These are phyloP conservation scores for Octodonta nipae DNA, from an alignment of 2,888 invertebrate genomes.

Conservation along the genomic window DNA sequence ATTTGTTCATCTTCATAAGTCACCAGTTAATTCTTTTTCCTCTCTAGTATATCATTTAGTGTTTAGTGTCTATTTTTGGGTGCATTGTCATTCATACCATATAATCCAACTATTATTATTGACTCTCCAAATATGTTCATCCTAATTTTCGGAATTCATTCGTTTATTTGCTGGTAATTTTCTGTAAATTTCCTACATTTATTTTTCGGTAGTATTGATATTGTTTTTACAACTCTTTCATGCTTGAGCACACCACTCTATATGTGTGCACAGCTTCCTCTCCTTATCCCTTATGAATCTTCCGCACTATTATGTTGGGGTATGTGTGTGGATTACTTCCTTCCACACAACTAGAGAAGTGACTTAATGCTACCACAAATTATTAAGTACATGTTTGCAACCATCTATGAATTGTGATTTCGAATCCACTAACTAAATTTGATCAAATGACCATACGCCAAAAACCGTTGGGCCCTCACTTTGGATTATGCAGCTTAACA, in stretches of 20 bases:
- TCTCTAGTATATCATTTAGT: constrained; percentile 2
- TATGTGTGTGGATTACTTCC: too few relatives aligned
- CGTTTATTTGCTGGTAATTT: constrained; percentile 3
- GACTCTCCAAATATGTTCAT: constrained; percentile 4
- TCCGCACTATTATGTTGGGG: too few relatives aligned
- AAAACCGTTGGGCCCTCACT: too few relatives aligned
- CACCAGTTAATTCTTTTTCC: too few relatives aligned
- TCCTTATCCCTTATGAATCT: neutral
- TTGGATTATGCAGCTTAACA: too few relatives aligned
- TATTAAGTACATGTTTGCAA: too few relatives aligned
- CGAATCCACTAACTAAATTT: too few relatives aligned
- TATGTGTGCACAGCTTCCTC: constrained; percentile 1
- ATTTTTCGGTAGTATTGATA: constrained; percentile 4
- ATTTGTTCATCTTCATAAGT: too few relatives aligned
- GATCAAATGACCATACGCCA: too few relatives aligned
- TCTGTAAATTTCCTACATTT: constrained; percentile 2
- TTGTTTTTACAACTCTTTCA: constrained; percentile 4
- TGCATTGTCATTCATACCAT: constrained; percentile 4
- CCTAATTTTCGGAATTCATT: constrained; percentile 3
- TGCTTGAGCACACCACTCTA: constrained; percentile 4
- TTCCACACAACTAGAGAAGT: too few relatives aligned
- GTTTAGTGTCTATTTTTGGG: neutral
- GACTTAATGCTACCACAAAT: too few relatives aligned
- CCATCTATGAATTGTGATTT: too few relatives aligned
- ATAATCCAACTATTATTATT: constrained; percentile 5